These are phyloP conservation scores for Myiozetetes cayanensis DNA, from an alignment of 2,113 vertebrate genomes.

Conservation along the genomic window DNA sequence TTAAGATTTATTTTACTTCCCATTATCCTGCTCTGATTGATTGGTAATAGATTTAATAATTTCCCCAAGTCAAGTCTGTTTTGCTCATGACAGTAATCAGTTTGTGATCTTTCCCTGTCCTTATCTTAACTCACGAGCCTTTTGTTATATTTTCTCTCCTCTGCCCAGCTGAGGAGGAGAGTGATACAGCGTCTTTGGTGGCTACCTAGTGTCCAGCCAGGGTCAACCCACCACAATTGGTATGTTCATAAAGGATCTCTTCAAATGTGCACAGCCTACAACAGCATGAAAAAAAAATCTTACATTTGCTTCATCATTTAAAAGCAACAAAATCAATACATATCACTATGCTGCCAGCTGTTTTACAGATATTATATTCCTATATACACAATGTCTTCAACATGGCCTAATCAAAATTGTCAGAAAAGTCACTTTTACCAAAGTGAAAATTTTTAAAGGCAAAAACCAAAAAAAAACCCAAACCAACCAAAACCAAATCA, in stretches of 20 bases:
- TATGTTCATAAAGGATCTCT: neutral
- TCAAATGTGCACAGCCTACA: neutral
- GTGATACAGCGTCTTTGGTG: neutral
- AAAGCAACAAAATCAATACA: neutral
- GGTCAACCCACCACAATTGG: neutral
- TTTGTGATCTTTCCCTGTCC: neutral
- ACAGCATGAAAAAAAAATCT: neutral
- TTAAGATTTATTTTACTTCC: neutral
- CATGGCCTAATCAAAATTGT: neutral
- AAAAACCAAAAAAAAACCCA: neutral
- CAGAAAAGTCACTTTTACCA: neutral
- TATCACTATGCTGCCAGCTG: neutral
- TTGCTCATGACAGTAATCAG: neutral
- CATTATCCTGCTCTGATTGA: neutral
- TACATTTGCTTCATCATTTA: neutral
- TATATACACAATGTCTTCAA: neutral
- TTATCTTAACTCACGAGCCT: neutral
- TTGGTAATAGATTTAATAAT: neutral
- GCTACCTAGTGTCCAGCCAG: neutral
- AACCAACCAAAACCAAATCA: neutral
- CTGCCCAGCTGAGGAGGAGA: neutral
- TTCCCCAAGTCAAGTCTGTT: neutral
- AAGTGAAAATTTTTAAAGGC: neutral
- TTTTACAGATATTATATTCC: neutral
- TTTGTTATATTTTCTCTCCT: neutral